These are phyloP conservation scores for Lichenostomus cassidix DNA, from an alignment of 2,113 vertebrate genomes.

Conservation along the genomic window DNA sequence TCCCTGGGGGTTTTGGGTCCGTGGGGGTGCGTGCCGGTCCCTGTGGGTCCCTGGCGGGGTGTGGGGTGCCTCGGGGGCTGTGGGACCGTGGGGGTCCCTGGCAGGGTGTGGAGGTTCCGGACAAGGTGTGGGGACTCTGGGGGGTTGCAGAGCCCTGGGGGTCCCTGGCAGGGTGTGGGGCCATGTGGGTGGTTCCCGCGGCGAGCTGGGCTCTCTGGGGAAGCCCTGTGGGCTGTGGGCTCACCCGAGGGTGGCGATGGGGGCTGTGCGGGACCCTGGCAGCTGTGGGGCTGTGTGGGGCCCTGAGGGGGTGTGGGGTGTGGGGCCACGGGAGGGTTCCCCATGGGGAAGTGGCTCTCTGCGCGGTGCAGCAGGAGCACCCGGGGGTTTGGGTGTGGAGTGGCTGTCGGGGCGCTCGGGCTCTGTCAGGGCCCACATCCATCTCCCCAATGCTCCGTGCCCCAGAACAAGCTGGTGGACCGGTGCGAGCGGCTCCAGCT, in stretches of 20 bases:
- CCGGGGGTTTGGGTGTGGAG: not conserved
- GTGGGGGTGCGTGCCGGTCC: not conserved
- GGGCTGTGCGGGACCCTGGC: not conserved
- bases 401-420: not conserved
- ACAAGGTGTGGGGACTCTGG: no score
- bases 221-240: not conserved
- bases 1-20: not conserved
- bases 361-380: not conserved
- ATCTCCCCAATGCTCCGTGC: not conserved
- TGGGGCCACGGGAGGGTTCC: not conserved
- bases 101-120: not conserved
- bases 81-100: not conserved
- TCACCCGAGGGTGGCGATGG: not conserved
- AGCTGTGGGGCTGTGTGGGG: not conserved
- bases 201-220: not conserved
- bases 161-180: not conserved
- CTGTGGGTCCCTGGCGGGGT: not conserved
- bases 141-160: not conserved
- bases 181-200: not conserved
- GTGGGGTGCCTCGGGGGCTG: not conserved
- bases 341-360: not conserved
- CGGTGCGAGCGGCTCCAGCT: constrained; percentile 91
- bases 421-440: fast-evolving
- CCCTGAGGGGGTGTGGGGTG: not conserved
- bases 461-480: constrained; percentile 89